Evolutionary conservation across 2,888 invertebrate species (phyloP), one percentile per base, ranked within the genome.

Genomic region (Xylota segnis): DNA sequence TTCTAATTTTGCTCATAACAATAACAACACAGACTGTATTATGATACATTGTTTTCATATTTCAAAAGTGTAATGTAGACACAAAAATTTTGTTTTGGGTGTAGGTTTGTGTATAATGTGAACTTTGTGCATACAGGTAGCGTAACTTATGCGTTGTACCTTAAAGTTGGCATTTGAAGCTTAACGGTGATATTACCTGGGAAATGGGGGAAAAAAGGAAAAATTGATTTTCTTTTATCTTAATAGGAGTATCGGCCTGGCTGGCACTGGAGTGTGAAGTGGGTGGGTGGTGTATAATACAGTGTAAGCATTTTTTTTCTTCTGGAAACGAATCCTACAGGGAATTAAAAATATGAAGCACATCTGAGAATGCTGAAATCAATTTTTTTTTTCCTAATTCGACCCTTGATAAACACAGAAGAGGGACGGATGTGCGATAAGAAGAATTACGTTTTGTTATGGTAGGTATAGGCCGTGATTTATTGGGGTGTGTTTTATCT

Each of bases 1-100:
- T 63, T 47, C 37, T 65, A 1, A 40, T 18, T 27, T 37, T 66
- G 50, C 65, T 66, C 59, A 54, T 74, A 74, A 52, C 23, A 52
- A 68, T 54, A 10, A 74, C 43, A 43, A 66, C 65, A 81, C 43
- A 18, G 65, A 65, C 29, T 50, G 65, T 43, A n/a, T 32, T 40
- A 61, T 59, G 27, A 32, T 47, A 58, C 45, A 65, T 3, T 54
- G n/a, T n/a, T 43, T 7, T 34, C 1, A 23, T 14, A 14, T 58
- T 45, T 61, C 14, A 3, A 23, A 14, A 27, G n/a, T 61, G 18
- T 61, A 23, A 40, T 59, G 37, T 37, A 12, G 40, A 27, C 59
- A 59, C 59, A 23, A 16, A 27, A 14, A 12, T 9, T 2, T 7
- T 16, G 23, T 52, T 29, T 29, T 14, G 14, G 32, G 43, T 43